Evolutionary conservation across 2,113 vertebrate genomes (phyloP).

Genomic region (Bos javanicus): DNA sequence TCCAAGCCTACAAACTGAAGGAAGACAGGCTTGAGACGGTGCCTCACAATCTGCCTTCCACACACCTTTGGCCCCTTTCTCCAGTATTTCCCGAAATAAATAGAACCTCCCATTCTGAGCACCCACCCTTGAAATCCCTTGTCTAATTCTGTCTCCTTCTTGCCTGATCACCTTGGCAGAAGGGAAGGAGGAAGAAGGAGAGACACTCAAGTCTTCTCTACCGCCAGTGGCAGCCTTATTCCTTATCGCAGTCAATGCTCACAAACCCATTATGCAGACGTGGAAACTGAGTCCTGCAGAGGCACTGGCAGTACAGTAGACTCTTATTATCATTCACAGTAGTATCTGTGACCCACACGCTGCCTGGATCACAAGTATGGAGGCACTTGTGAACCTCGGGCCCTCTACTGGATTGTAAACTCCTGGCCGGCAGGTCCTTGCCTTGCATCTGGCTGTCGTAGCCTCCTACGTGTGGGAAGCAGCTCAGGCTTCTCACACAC

Average conservation of each 20-base stretch:
- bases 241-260: fast-evolving
- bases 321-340: background rate
- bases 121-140: background rate
- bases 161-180: background rate
- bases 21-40: background rate
- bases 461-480: fast-evolving
- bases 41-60: background rate
- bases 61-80: background rate
- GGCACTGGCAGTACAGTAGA: fast-evolving
- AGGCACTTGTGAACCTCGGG: background rate
- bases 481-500: background rate
- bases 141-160: background rate
- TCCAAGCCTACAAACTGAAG: fast-evolving
- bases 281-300: background rate
- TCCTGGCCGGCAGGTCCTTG: no score
- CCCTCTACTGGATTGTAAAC: fast-evolving
- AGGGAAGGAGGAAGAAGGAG: background rate
- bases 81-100: background rate
- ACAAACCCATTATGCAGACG: background rate
- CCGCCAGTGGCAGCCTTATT: background rate
- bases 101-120: background rate
- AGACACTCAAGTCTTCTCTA: background rate
- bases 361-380: background rate
- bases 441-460: background rate
- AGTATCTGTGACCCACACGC: fast-evolving